Percentiles rank a stretch among this genome's conserved stretches.
phyloP scores from a whole-genome alignment of 2,888 invertebrate genomes.

The Hypomecis atomaria region DNA sequence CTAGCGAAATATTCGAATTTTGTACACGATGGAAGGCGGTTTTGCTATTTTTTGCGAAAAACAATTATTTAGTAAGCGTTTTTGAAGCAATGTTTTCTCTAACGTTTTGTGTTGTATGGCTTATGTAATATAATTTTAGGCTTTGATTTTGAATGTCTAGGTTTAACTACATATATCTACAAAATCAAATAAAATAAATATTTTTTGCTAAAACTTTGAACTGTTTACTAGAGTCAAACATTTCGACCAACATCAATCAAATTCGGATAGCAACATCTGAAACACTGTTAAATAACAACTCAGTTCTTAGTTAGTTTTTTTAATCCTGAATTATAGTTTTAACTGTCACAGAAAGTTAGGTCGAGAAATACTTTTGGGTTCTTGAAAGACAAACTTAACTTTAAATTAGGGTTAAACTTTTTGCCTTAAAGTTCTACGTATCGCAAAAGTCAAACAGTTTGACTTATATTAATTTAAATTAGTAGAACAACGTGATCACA shows the following conservation, averaged over 20 bases:
- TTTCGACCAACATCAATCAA: background rate
- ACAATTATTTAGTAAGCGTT: too few species aligned
- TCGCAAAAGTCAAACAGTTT: constrained; percentile 41
- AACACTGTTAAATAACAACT: too few species aligned
- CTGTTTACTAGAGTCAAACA: background rate
- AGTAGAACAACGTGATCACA: constrained; percentile 37
- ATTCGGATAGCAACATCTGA: too few species aligned
- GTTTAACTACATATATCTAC: too few species aligned
- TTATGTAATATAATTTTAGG: background rate
- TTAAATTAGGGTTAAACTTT: constrained; percentile 8
- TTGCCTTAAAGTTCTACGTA: constrained; percentile 32
- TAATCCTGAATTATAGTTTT: too few species aligned
- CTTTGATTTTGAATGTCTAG: background rate
- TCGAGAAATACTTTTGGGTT: too few species aligned
- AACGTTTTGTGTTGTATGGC: background rate
- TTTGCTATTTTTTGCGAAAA: too few species aligned
- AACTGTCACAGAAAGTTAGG: too few species aligned
- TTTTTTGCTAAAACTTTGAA: background rate
- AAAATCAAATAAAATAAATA: background rate
- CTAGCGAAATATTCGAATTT: too few species aligned
- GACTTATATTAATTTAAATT: constrained; percentile 55
- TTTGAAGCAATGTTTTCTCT: background rate
- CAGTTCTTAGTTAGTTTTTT: too few species aligned
- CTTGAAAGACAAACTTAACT: background rate
- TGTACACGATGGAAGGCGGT: too few species aligned